These are phyloP conservation scores for Thymelicus acteon DNA, from an alignment of 2,888 invertebrate genomes.

Conservation along the genomic window DNA sequence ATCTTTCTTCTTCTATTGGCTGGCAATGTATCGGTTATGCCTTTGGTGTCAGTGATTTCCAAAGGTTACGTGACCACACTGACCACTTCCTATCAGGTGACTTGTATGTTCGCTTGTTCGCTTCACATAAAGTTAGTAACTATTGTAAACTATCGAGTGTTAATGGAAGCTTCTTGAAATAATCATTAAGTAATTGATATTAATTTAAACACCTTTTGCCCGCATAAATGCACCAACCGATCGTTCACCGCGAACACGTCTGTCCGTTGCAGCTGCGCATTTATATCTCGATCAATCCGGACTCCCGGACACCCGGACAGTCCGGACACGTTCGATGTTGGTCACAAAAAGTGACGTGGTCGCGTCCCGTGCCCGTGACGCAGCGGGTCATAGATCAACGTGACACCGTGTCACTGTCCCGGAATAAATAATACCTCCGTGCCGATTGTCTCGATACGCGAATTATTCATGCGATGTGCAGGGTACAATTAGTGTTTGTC, in stretches of 20 bases:
- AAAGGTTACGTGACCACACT: too few species aligned
- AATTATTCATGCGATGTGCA: constrained; percentile 36
- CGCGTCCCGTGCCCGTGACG: constrained; percentile 43
- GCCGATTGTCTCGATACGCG: constrained; percentile 52
- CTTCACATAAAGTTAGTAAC: too few species aligned
- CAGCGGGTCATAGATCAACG: constrained; percentile 60
- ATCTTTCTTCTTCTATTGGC: too few species aligned
- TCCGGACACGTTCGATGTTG: constrained; percentile 41
- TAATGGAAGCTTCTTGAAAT: too few species aligned
- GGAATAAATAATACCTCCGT: constrained; percentile 65
- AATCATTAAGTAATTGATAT: neutral
- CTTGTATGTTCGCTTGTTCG: too few species aligned
- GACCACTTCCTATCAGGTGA: too few species aligned
- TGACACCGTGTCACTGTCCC: constrained; percentile 57
- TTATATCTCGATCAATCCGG: constrained; percentile 46
- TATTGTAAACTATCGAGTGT: too few species aligned
- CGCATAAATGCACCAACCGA: constrained; percentile 39
- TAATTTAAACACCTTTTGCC: constrained; percentile 16
- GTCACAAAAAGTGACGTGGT: constrained; percentile 42
- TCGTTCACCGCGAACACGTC: constrained; percentile 8
- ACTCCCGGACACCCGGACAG: constrained; percentile 34
- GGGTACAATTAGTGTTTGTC: neutral
- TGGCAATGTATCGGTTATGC: too few species aligned
- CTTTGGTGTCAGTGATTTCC: too few species aligned
- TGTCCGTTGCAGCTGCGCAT: constrained; percentile 26